Conservation (phyloP, 2,113 vertebrate genomes). For the Phoxinus phoxinus region DNA sequence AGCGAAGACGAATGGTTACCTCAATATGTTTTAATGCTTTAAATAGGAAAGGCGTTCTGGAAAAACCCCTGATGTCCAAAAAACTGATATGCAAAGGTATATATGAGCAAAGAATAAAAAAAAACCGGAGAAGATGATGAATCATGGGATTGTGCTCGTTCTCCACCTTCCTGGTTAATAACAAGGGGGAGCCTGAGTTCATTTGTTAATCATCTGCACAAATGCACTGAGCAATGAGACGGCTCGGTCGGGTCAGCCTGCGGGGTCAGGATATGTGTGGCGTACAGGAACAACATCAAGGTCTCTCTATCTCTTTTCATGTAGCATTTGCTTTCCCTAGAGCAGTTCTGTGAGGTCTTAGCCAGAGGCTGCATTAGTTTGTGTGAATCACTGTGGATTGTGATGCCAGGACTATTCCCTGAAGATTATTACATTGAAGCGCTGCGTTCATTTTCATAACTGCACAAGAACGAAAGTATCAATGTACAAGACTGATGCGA, state of each 20-base stretch:
- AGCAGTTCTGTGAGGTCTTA: background rate
- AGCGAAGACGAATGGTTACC: background rate
- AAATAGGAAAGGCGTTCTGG: background rate
- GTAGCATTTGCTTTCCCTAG: conserved; percentile 10
- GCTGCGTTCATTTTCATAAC: background rate
- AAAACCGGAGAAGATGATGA: background rate
- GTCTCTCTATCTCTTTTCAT: background rate
- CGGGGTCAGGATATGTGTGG: background rate
- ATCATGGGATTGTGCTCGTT: conserved; percentile 2
- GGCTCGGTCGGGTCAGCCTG: background rate
- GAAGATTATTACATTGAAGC: background rate
- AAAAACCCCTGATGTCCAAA: background rate
- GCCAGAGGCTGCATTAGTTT: background rate
- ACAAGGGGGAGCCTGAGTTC: conserved; percentile 29
- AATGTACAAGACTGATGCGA: background rate
- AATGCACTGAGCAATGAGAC: conserved; percentile 1
- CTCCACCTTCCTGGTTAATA: background rate
- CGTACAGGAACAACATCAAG: conserved; percentile 20
- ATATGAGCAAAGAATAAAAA: background rate
- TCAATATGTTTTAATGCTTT: background rate
- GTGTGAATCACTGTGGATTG: background rate
- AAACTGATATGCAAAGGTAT: conserved; percentile 5
- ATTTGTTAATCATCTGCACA: conserved; percentile 33
- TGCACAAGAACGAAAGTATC: background rate
- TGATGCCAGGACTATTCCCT: background rate